These are phyloP conservation scores for Candoia aspera DNA, from an alignment of 2,113 vertebrate genomes.

Conservation along the genomic window DNA sequence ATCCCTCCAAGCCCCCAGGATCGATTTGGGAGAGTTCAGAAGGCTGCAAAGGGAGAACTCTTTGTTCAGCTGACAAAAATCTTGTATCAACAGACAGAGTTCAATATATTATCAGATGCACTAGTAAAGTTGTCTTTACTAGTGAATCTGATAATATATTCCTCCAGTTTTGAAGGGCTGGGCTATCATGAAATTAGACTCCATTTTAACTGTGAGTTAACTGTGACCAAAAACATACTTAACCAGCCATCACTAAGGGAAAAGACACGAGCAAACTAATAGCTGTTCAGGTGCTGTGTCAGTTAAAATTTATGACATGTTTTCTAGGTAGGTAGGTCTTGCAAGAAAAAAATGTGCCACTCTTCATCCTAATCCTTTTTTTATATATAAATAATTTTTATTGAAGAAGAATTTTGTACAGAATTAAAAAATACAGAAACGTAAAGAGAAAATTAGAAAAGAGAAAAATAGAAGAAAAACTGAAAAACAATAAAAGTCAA, in stretches of 20 bases:
- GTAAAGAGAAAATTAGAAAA: too few species aligned
- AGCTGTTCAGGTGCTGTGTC: not conserved
- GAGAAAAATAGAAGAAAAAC: too few species aligned
- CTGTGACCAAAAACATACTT: not conserved
- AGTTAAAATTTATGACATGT: not conserved
- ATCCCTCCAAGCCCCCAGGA: not conserved
- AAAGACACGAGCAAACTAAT: not conserved
- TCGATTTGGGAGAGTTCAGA: not conserved
- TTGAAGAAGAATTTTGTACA: too few species aligned
- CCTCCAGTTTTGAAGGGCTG: conserved; percentile 27
- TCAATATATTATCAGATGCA: too few species aligned
- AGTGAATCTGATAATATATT: not conserved
- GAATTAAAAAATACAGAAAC: too few species aligned
- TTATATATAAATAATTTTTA: too few species aligned
- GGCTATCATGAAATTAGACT: not conserved
- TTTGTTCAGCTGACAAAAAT: not conserved
- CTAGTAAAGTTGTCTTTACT: not conserved
- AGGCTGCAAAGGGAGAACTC: not conserved
- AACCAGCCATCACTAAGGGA: not conserved
- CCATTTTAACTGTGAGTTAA: not conserved
- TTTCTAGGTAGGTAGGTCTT: too few species aligned
- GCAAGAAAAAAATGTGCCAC: too few species aligned
- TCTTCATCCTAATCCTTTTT: too few species aligned
- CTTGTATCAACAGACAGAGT: not conserved
- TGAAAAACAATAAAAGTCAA: too few species aligned